Evolutionary conservation across 1,140 invertebrate genomes (phyloP).

Genomic region (Drosophila oshimai): DNA sequence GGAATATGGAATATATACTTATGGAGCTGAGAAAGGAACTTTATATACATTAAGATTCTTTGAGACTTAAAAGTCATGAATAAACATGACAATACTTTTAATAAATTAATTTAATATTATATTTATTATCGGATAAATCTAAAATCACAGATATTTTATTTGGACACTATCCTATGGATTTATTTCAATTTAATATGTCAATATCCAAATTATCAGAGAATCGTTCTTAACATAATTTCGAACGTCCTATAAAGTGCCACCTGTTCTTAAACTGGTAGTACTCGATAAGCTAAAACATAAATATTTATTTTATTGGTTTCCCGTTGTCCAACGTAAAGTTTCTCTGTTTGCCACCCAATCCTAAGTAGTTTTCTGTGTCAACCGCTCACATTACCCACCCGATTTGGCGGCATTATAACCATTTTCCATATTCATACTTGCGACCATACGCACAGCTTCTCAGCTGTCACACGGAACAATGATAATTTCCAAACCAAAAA

Average conservation of each 20-base stretch:
- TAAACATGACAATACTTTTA: no score
- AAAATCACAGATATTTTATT: no score
- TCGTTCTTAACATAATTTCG: no score
- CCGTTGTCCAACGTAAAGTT: neutral
- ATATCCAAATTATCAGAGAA: no score
- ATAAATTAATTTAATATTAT: no score
- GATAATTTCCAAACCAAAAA: constrained; percentile 63
- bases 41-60: neutral
- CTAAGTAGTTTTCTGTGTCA: constrained; percentile 68
- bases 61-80: no score
- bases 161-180: no score
- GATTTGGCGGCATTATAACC: constrained; percentile 58
- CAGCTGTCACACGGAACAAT: constrained; percentile 68
- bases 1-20: neutral
- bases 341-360: neutral
- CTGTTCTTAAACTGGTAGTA: neutral
- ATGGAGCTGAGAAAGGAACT: neutral
- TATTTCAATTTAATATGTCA: no score
- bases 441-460: constrained; percentile 63
- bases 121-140: no score
- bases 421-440: constrained; percentile 47
- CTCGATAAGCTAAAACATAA: neutral
- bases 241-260: neutral
- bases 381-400: constrained; percentile 31
- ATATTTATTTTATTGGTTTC: neutral